Evolutionary conservation across 2,113 vertebrate genomes (phyloP).

Genomic region (Egretta garzetta): DNA sequence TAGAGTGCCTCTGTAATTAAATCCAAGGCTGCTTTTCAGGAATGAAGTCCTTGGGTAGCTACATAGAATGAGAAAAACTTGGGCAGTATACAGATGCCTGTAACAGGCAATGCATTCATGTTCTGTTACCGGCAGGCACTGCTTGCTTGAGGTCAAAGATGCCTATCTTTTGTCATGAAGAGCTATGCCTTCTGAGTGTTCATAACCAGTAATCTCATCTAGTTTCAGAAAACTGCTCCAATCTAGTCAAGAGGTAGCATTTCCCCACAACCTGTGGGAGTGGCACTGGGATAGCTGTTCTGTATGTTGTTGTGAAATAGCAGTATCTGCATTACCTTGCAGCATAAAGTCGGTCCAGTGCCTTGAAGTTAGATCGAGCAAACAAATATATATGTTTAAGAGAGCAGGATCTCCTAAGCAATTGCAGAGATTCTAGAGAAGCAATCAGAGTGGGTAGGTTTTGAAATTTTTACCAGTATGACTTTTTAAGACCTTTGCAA

Average conservation of each 20-base stretch:
- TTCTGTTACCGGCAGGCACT: accelerated
- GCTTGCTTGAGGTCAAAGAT: background rate
- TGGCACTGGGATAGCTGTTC: background rate
- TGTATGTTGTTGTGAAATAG: background rate
- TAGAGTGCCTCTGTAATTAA: background rate
- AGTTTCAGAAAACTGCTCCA: background rate
- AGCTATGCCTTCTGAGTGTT: background rate
- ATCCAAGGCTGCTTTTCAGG: background rate
- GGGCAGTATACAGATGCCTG: accelerated
- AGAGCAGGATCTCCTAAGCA: background rate
- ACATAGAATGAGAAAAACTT: background rate
- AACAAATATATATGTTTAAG: background rate
- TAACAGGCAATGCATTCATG: accelerated
- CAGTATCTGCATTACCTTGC: background rate
- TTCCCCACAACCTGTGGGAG: background rate
- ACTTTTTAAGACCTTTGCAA: background rate
- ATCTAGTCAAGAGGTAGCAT: accelerated
- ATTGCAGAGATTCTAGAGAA: background rate
- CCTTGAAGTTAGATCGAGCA: background rate
- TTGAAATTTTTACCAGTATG: background rate
- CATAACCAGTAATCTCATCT: no score
- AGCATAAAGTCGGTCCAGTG: background rate
- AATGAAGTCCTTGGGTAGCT: background rate
- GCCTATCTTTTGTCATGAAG: accelerated
- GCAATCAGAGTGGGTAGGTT: background rate